Conservation (phyloP, 2,888 invertebrate genomes). For the Terebella lapidaria region DNA sequence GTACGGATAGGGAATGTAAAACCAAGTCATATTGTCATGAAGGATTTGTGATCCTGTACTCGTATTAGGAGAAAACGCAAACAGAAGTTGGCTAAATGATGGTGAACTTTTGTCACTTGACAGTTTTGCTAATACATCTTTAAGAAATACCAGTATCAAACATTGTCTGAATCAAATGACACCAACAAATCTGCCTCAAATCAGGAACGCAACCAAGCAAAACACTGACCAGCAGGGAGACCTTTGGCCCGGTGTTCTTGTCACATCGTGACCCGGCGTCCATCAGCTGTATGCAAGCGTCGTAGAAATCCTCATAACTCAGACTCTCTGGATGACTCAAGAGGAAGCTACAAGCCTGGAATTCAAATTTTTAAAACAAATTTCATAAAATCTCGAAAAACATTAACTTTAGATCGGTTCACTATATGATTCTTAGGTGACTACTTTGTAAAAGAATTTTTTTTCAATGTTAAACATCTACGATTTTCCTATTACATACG, state of each 20-base stretch:
- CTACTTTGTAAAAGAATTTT: too few relatives aligned
- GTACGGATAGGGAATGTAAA: constrained; percentile 6
- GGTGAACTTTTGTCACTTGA: too few relatives aligned
- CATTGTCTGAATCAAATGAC: too few relatives aligned
- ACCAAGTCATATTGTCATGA: not conserved
- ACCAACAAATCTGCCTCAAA: too few relatives aligned
- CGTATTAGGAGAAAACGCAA: too few relatives aligned
- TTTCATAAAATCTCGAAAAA: not conserved
- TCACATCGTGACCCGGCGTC: constrained; percentile 70
- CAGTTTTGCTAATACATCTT: too few relatives aligned
- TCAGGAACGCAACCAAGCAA: not conserved
- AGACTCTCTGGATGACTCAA: constrained; percentile 86
- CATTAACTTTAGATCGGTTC: not conserved
- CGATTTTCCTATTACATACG: too few relatives aligned
- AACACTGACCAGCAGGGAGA: constrained; percentile 14
- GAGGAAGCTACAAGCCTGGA: constrained; percentile 82
- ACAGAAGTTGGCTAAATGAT: too few relatives aligned
- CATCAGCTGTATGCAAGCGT: constrained; percentile 77
- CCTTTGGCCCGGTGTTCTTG: constrained; percentile 21
- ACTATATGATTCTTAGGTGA: too few relatives aligned
- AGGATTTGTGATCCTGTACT: too few relatives aligned
- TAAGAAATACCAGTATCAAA: too few relatives aligned
- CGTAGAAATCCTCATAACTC: constrained; percentile 79
- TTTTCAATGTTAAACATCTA: too few relatives aligned
- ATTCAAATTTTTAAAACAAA: not conserved